A percentile compares a stretch with the other conserved stretches of the same genome.
These are phyloP conservation scores for Drosophila austrosaltans DNA, from an alignment of 2,888 invertebrate species.

Conservation along the genomic window DNA sequence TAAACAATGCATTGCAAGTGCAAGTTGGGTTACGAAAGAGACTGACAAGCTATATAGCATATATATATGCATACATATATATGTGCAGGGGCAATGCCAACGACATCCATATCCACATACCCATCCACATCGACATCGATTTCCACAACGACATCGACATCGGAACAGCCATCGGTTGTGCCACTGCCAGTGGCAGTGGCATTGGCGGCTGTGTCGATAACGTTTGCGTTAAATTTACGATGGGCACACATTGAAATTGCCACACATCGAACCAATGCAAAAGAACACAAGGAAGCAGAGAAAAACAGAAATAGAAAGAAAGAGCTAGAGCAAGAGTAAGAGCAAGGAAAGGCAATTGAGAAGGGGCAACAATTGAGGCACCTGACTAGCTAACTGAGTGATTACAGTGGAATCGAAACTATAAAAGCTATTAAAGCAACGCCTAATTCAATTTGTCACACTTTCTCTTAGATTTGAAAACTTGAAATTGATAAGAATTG, in stretches of 20 bases:
- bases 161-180: conserved; percentile 4
- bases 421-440: not conserved
- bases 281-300: not conserved
- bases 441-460: not conserved
- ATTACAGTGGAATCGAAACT: conserved; percentile 7
- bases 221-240: conserved; percentile 76
- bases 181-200: conserved; percentile 16
- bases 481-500: no score
- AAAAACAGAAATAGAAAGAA: not conserved
- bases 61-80: conserved; percentile 7
- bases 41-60: conserved; percentile 26
- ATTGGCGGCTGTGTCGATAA: conserved; percentile 48
- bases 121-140: not conserved
- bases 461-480: not conserved
- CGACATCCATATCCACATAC: conserved; percentile 4
- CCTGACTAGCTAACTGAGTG: conserved; percentile 30
- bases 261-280: conserved; percentile 38
- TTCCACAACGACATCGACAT: not conserved
- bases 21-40: conserved; percentile 46
- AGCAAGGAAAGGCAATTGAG: not conserved
- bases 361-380: conserved; percentile 3
- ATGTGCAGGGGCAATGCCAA: conserved; percentile 11
- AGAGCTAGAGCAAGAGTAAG: not conserved
- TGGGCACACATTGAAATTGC: conserved; percentile 73
- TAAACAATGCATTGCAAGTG: conserved; percentile 69